phyloP scores from a whole-genome alignment of 1,140 invertebrate genomes.

The Agraylea sexmaculata region DNA sequence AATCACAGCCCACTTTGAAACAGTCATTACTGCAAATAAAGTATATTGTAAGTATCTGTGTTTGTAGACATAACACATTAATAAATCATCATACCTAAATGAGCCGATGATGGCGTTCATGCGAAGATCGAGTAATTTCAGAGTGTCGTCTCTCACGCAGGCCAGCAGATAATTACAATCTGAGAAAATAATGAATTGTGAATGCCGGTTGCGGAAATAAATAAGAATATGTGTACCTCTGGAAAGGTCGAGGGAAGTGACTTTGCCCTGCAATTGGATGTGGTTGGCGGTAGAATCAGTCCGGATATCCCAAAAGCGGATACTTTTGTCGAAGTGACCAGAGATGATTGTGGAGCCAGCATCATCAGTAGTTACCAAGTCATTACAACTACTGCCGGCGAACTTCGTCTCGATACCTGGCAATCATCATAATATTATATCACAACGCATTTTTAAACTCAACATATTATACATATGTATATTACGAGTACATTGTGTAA shows the following conservation, averaged over 20 bases:
- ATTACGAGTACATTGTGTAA: constrained; percentile 1
- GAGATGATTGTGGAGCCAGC: constrained; percentile 89
- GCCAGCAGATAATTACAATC: constrained; percentile 83
- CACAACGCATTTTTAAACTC: constrained; percentile 21
- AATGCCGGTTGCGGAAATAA: constrained; percentile 19
- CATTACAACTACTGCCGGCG: constrained; percentile 92
- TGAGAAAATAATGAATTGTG: constrained; percentile 37
- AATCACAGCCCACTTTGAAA: constrained; percentile 93
- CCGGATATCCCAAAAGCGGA: constrained; percentile 93
- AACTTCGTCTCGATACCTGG: constrained; percentile 93
- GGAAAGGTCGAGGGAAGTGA: constrained; percentile 89
- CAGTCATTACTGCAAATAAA: constrained; percentile 66
- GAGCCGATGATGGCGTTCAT: constrained; percentile 85
- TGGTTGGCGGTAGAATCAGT: constrained; percentile 64
- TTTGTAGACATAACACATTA: background rate
- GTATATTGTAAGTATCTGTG: background rate
- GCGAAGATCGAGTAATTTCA: constrained; percentile 86
- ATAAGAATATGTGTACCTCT: constrained; percentile 47
- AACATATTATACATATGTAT: constrained; percentile 6
- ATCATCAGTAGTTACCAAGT: constrained; percentile 80
- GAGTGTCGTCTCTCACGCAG: constrained; percentile 87
- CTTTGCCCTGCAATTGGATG: constrained; percentile 80
- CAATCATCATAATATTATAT: too few relatives aligned
- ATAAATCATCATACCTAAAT: constrained; percentile 80
- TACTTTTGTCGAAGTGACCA: constrained; percentile 93